Conservation (phyloP, 2,113 vertebrate species). For the Tragelaphus buxtoni region DNA sequence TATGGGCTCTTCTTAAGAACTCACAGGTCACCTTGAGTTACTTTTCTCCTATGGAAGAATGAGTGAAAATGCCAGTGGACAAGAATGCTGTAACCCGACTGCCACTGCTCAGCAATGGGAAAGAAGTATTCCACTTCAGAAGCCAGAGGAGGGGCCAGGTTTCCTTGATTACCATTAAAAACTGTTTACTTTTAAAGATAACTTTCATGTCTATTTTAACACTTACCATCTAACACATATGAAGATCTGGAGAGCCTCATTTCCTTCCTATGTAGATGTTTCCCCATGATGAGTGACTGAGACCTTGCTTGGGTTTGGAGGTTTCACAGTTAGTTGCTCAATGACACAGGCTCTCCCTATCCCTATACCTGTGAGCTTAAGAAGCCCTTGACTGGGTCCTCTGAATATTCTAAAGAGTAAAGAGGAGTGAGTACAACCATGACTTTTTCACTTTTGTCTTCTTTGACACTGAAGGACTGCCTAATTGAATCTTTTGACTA, state of each 20-base stretch:
- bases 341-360: not conserved
- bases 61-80: not conserved
- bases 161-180: conserved; percentile 8
- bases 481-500: not conserved
- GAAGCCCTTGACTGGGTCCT: not conserved
- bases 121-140: not conserved
- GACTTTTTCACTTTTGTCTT: not conserved
- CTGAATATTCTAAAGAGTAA: not conserved
- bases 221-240: not conserved
- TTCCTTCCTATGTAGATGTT: not conserved
- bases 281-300: not conserved
- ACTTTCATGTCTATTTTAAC: not conserved
- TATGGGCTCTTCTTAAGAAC: not conserved
- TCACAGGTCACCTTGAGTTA: not conserved
- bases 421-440: not conserved
- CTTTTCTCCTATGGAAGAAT: not conserved
- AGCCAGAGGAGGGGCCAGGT: not conserved
- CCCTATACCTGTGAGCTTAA: not conserved
- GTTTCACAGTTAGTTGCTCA: not conserved
- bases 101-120: not conserved
- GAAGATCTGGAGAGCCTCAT: not conserved
- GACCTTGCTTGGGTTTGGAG: not conserved
- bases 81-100: not conserved
- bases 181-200: not conserved
- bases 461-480: not conserved